Evolutionary conservation across 2,888 invertebrate species (phyloP).

Genomic region (Sarcophaga subvicina): DNA sequence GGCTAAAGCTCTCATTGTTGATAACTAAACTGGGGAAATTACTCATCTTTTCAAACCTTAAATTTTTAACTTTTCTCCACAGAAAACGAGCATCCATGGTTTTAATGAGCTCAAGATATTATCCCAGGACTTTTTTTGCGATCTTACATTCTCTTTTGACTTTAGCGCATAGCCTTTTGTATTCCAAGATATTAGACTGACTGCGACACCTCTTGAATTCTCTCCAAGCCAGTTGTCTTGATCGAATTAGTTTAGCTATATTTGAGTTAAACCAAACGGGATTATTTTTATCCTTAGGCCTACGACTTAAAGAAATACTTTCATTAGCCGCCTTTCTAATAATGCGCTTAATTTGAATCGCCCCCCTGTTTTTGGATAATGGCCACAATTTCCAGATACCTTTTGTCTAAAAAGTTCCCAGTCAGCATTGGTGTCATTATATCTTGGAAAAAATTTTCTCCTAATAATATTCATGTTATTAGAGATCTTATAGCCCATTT

Average conservation of each 20-base stretch:
- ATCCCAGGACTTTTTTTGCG: too few relatives aligned
- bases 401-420: slow-evolving; percentile 6
- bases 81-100: too few relatives aligned
- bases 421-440: background rate
- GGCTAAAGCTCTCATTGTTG: background rate
- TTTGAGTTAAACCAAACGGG: background rate
- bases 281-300: background rate
- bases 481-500: too few relatives aligned
- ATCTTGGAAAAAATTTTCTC: too few relatives aligned
- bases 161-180: background rate
- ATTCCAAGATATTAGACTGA: background rate
- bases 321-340: slow-evolving; percentile 15
- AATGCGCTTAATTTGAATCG: background rate
- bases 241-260: background rate
- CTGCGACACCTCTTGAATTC: background rate
- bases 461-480: too few relatives aligned
- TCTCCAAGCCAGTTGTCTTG: background rate
- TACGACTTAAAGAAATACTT: slow-evolving; percentile 2
- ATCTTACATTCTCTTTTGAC: too few relatives aligned
- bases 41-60: background rate
- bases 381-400: background rate
- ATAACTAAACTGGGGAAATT: slow-evolving; percentile 1
- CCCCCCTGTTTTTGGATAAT: background rate
- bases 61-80: background rate
- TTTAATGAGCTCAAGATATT: too few relatives aligned